Conservation (phyloP, 2,797 vertebrate species). For the Darevskia mixta region DNA sequence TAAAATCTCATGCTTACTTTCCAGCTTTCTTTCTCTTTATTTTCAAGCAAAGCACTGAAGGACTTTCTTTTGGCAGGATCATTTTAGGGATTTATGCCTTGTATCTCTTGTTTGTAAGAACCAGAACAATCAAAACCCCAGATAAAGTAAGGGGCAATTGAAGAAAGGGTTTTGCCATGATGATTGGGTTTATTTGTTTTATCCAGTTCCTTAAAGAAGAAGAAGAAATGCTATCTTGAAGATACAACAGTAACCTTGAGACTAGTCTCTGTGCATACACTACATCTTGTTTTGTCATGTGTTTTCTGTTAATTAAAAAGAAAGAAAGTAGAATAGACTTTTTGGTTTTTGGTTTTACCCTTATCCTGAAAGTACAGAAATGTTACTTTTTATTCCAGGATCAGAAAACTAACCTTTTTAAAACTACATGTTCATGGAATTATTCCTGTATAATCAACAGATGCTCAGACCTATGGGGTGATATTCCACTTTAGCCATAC, state of each 20-base stretch:
- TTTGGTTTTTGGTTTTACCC: not conserved
- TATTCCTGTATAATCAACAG: slow-evolving; percentile 35
- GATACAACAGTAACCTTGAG: slow-evolving; percentile 38
- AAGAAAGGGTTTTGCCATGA: slow-evolving; percentile 48
- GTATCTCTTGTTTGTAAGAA: not conserved
- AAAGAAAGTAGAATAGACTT: not conserved
- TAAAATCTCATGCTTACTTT: slow-evolving; percentile 50
- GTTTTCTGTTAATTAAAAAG: slow-evolving; percentile 26
- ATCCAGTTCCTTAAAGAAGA: slow-evolving; percentile 60
- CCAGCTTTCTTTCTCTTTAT: slow-evolving; percentile 57
- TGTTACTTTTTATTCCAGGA: slow-evolving; percentile 42
- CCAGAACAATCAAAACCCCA: not conserved
- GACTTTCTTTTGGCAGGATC: slow-evolving; percentile 65
- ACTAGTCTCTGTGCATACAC: slow-evolving; percentile 46
- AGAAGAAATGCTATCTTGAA: slow-evolving; percentile 53
- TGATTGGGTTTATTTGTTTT: slow-evolving; percentile 58
- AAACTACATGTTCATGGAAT: slow-evolving; percentile 36
- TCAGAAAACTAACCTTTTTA: slow-evolving; percentile 39
- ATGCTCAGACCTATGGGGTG: slow-evolving; percentile 35
- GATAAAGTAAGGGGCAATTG: slow-evolving; percentile 48
- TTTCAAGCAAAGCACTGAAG: slow-evolving; percentile 49
- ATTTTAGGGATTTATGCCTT: slow-evolving; percentile 54
- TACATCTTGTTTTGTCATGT: slow-evolving; percentile 32
- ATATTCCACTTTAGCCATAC: too few species aligned
- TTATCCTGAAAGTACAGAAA: slow-evolving; percentile 57